These are phyloP conservation scores for Kryptolebias ocellatus DNA, from an alignment of 2,797 vertebrate genomes.

Conservation along the genomic window DNA sequence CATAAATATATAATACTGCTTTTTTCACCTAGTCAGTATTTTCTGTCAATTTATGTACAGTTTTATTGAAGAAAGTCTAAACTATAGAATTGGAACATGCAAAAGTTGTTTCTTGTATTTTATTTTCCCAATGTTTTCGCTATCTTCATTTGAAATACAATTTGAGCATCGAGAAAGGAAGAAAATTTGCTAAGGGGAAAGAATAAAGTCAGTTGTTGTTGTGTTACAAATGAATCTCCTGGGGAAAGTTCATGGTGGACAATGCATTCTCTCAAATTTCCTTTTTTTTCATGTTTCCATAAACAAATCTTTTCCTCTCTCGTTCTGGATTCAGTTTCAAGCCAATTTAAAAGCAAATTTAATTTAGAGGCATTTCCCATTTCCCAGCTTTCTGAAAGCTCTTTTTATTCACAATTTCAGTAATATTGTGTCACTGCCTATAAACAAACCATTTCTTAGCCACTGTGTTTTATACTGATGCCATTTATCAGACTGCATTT, in stretches of 20 bases:
- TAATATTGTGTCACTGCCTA: not conserved
- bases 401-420: conserved; percentile 32
- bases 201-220: not conserved
- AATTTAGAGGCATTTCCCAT: conserved; percentile 34
- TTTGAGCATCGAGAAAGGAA: conserved; percentile 15
- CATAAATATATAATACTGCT: not conserved
- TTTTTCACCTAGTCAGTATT: too few species aligned
- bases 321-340: conserved; percentile 36
- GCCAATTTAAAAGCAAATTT: conserved; percentile 30
- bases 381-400: conserved; percentile 29
- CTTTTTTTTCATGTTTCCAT: conserved; percentile 5
- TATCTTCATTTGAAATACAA: conserved; percentile 1
- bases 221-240: conserved; percentile 21
- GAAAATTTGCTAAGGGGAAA: conserved; percentile 7
- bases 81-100: too few species aligned
- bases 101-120: too few species aligned
- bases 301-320: conserved; percentile 24
- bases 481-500: conserved; percentile 15
- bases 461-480: conserved; percentile 5
- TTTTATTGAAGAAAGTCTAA: too few species aligned
- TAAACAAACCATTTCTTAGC: conserved; percentile 14
- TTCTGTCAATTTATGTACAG: too few species aligned
- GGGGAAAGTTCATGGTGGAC: conserved; percentile 7
- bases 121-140: too few species aligned
- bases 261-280: conserved; percentile 21